Evolutionary conservation across 2,888 invertebrate species (phyloP).

Genomic region (Notodonta dromedarius): DNA sequence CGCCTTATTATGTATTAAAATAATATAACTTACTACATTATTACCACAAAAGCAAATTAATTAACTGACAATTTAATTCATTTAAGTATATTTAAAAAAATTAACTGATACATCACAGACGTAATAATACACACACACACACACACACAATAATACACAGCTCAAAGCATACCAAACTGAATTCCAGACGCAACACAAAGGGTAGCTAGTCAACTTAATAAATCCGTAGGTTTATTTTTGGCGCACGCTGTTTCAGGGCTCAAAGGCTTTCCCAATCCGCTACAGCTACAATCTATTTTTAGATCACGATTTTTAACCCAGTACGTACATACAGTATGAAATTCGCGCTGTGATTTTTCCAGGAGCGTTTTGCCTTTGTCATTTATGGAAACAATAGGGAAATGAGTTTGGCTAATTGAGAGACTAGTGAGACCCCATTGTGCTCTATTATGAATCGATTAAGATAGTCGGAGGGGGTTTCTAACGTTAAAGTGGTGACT

Average conservation of each 20-base stretch:
- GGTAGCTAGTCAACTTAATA: slow-evolving; percentile 16
- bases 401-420: slow-evolving; percentile 34
- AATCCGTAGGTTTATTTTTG: slow-evolving; percentile 20
- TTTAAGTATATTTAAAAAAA: neutral
- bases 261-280: slow-evolving; percentile 6
- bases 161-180: slow-evolving; percentile 26
- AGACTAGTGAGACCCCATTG: slow-evolving; percentile 22
- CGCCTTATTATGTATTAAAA: no score
- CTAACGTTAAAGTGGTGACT: neutral
- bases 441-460: slow-evolving; percentile 15
- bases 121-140: no score
- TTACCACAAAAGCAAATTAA: no score
- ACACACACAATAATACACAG: no score
- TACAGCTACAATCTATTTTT: slow-evolving; percentile 5
- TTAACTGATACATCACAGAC: neutral
- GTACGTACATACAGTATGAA: slow-evolving; percentile 9
- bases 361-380: slow-evolving; percentile 20
- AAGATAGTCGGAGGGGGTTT: slow-evolving; percentile 11
- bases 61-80: neutral
- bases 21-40: no score
- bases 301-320: slow-evolving; percentile 8
- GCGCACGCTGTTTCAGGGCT: slow-evolving; percentile 6
- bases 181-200: slow-evolving; percentile 25
- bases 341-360: slow-evolving; percentile 11
- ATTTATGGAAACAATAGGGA: slow-evolving; percentile 16